Evolutionary conservation across 2,113 vertebrate genomes (phyloP).

Genomic region (Melanostigma gelatinosum): DNA sequence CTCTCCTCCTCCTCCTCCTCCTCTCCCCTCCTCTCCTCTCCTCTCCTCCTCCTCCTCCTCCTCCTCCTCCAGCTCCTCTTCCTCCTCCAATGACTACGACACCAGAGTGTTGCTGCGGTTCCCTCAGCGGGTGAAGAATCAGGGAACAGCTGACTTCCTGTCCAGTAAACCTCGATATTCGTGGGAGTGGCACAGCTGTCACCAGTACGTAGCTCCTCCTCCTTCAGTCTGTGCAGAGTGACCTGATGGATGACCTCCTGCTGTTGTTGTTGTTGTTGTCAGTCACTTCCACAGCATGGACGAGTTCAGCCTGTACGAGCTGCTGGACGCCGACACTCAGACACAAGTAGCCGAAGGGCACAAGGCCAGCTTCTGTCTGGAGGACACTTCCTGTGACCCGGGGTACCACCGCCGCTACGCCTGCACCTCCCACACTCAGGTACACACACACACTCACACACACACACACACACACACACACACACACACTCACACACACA

Average conservation of each 20-base stretch:
- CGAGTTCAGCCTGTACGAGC: constrained; percentile 95
- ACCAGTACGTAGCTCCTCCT: constrained; percentile 86
- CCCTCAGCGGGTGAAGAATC: constrained; percentile 97
- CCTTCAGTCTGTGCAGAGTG: not conserved
- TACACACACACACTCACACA: constrained; percentile 21
- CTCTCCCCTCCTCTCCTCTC: too few relatives aligned
- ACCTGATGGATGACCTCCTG: not conserved
- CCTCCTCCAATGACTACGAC: constrained; percentile 89
- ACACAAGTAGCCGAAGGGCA: constrained; percentile 94
- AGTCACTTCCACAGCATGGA: constrained; percentile 99
- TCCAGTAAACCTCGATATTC: constrained; percentile 93
- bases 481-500: too few relatives aligned
- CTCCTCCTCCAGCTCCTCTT: constrained; percentile 85
- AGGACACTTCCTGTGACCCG: constrained; percentile 96
- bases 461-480: too few relatives aligned
- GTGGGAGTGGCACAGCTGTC: constrained; percentile 99
- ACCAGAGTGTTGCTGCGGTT: constrained; percentile 93
- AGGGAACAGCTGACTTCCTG: constrained; percentile 95
- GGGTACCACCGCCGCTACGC: constrained; percentile 94
- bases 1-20: constrained; percentile 86
- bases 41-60: not conserved
- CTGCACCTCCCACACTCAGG: constrained; percentile 94
- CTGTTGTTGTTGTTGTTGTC: not conserved
- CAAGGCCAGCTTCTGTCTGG: constrained; percentile 97
- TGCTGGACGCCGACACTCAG: constrained; percentile 87